A percentile compares a stretch with the other conserved stretches of the same genome.
Evolutionary conservation across 92 coral and sea anemone genomes (phyloP).

Genomic region (Epizoanthus ramosus): DNA sequence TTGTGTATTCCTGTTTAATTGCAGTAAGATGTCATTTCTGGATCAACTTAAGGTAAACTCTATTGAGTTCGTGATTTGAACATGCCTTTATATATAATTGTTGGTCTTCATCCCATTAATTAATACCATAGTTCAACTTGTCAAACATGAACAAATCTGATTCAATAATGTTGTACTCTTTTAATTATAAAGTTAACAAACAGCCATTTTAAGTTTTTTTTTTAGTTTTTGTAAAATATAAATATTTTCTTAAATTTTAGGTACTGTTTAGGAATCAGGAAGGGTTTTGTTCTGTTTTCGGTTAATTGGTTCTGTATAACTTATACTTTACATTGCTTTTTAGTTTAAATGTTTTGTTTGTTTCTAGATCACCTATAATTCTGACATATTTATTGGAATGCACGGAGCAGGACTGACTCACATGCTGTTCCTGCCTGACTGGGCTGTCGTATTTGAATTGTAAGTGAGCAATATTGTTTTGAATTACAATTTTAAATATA

Average conservation of each 20-base stretch:
- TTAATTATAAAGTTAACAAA: background rate
- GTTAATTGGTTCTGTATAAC: too few relatives aligned
- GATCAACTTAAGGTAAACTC: conserved; percentile 65
- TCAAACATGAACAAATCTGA: too few relatives aligned
- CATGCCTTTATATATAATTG: too few relatives aligned
- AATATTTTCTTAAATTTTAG: background rate
- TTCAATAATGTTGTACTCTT: too few relatives aligned
- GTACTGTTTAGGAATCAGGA: background rate
- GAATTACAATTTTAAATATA: too few relatives aligned
- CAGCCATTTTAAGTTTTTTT: background rate
- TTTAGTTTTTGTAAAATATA: background rate
- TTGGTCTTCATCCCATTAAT: too few relatives aligned
- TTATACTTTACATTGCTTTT: conserved; percentile 4
- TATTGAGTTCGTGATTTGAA: background rate
- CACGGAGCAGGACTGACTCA: conserved; percentile 89
- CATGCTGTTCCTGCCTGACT: conserved; percentile 79
- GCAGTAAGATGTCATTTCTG: conserved; percentile 73
- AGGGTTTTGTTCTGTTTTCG: background rate
- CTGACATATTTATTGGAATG: conserved; percentile 86
- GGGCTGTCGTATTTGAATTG: conserved; percentile 90
- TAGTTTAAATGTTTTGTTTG: background rate
- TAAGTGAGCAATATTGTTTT: conserved; percentile 38
- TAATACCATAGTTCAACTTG: too few relatives aligned
- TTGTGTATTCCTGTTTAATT: background rate
- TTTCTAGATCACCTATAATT: conserved; percentile 70